Evolutionary conservation across 1,140 invertebrate species (phyloP).

Genomic region (Cherax quadricarinatus): DNA sequence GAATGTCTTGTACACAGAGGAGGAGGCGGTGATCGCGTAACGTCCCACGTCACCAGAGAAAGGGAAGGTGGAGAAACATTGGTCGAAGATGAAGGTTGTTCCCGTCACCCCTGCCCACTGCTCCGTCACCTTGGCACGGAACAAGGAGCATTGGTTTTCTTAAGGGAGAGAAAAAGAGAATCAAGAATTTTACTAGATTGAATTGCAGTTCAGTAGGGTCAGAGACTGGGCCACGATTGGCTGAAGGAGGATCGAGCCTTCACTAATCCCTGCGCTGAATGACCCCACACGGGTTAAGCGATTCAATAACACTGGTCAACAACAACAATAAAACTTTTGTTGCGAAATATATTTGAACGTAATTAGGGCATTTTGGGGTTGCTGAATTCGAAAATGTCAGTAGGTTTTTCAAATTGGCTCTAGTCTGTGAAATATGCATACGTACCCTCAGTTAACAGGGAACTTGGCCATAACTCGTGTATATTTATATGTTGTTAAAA

Average conservation of each 20-base stretch:
- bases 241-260: too few species aligned
- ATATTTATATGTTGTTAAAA: too few species aligned
- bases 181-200: neutral
- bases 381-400: too few species aligned
- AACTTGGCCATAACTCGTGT: too few species aligned
- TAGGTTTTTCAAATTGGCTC: too few species aligned
- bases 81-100: neutral
- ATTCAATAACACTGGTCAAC: neutral
- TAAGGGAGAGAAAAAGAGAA: neutral
- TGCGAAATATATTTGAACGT: too few species aligned
- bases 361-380: too few species aligned
- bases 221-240: too few species aligned
- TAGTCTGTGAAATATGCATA: too few species aligned
- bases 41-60: neutral
- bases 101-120: neutral
- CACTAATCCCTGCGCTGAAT: too few species aligned
- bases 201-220: neutral
- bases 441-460: too few species aligned
- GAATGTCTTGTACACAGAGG: neutral
- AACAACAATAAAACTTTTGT: too few species aligned
- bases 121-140: slow-evolving; percentile 1
- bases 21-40: neutral
- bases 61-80: slow-evolving; percentile 12
- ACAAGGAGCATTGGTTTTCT: neutral
- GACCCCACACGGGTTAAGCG: neutral